Evolutionary conservation across 2,113 vertebrate genomes (phyloP), one percentile per base, ranked within the genome.

Genomic region (Sialia sialis): DNA sequence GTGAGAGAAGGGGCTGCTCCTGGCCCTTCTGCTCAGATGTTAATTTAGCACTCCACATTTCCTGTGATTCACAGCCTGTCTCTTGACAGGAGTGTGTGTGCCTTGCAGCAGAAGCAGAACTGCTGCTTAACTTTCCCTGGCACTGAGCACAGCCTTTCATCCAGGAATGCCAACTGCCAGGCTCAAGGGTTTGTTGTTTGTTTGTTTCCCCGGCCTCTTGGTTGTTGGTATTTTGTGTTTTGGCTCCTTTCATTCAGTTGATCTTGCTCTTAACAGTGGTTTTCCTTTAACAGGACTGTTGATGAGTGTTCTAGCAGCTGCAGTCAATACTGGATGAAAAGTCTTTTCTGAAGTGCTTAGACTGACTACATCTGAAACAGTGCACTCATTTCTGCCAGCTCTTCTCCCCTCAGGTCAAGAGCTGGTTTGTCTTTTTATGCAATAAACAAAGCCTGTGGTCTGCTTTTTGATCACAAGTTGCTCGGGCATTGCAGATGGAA

Each of bases 1-100:
- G 39, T 52, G 81, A 55, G 76, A 79, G 75, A 58, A 63, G 58
- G 62, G 13, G 4, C 78, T 85, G 49, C 93, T 84, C 32, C 36
- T 87, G 81, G 36, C 49, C 84, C 84, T 84, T 93, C 2, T 91
- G 87, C 81, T 92, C 26, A 36, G 69, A 44, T 87, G 84, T 78
- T 77, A 84, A 91, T 84, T 93, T 93, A 95, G 95, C 75, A 38
- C 77, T 90, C 48, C 73, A 54, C 44, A 41, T 81, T 93, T 80
- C 93, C 81, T 87, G 76, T 77, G 80, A 81, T 93, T 96, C 91
- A 72, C 80, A 84, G 93, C 69, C 91, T 68, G 73, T 95, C 69
- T 93, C 81, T 90, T 91, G 80, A 72, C 77, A 72, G 44, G 13
- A 32, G 60, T 16, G 64, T 3, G 4, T 48, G 66, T 84, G 72